These are phyloP conservation scores for Meliscaeva auricollis DNA, from an alignment of 2,888 invertebrate species.

Conservation along the genomic window DNA sequence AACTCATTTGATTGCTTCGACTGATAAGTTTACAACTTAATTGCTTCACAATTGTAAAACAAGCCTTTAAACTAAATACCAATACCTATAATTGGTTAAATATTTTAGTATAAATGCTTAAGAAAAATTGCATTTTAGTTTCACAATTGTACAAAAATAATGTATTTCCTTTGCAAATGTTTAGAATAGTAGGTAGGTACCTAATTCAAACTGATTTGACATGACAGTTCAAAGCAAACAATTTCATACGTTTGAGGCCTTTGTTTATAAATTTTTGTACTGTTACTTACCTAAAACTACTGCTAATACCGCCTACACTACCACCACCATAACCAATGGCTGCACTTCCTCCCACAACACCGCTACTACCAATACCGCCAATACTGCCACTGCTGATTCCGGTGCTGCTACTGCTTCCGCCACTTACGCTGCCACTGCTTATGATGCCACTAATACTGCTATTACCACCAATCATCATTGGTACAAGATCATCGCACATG, in stretches of 20 bases:
- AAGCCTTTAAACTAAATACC: too few species aligned
- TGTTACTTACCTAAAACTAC: conserved; percentile 71
- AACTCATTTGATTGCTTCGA: too few species aligned
- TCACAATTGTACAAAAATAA: too few species aligned
- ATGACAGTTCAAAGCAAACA: neutral
- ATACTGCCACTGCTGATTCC: conserved; percentile 63
- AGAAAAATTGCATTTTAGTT: too few species aligned
- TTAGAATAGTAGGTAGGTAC: too few species aligned
- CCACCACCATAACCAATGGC: conserved; percentile 72
- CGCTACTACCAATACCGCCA: conserved; percentile 74
- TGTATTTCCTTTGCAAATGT: too few species aligned
- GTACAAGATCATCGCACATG: conserved; percentile 73
- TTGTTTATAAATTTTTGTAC: neutral
- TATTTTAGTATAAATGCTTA: too few species aligned
- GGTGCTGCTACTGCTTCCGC: conserved; percentile 47
- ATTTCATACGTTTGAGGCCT: neutral
- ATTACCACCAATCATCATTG: conserved; percentile 74
- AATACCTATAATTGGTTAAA: too few species aligned
- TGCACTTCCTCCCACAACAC: conserved; percentile 77
- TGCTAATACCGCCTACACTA: conserved; percentile 77
- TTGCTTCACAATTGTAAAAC: too few species aligned
- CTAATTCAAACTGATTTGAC: too few species aligned
- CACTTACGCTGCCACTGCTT: conserved; percentile 61
- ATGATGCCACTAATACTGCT: conserved; percentile 71
- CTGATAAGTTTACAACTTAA: too few species aligned